Percentiles rank a stretch among this genome's conserved stretches.
Conservation (phyloP, 2,888 invertebrate genomes). For the Harpagoxenus sublaevis region DNA sequence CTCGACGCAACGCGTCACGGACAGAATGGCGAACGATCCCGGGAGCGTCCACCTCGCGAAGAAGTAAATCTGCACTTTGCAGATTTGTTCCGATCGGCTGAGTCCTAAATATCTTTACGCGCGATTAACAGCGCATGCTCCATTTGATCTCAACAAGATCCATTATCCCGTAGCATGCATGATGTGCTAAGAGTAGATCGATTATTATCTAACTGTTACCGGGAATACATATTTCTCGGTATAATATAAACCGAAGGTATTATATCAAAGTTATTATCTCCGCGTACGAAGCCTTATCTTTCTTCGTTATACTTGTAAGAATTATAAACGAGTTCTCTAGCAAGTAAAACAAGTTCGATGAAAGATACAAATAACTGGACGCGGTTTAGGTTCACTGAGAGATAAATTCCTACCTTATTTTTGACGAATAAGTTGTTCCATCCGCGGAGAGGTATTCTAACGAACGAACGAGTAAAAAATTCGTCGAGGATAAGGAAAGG, state of each 20-base stretch:
- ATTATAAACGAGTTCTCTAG: not conserved
- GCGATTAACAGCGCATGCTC: constrained; percentile 25
- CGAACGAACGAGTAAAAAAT: not conserved
- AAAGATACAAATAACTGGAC: not conserved
- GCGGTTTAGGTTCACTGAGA: not conserved
- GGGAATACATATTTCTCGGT: not conserved
- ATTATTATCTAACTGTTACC: constrained; percentile 28
- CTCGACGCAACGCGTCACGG: constrained; percentile 41
- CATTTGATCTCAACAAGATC: constrained; percentile 25
- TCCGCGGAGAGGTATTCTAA: not conserved
- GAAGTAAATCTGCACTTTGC: constrained; percentile 2
- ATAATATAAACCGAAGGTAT: constrained; percentile 7
- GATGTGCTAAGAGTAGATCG: not conserved
- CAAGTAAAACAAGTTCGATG: not conserved
- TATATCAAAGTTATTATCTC: constrained; percentile 19
- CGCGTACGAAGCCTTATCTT: not conserved
- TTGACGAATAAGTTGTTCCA: not conserved
- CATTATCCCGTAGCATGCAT: not conserved
- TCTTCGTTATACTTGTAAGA: not conserved
- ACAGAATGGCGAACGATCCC: constrained; percentile 19
- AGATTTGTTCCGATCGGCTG: constrained; percentile 32
- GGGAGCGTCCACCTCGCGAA: not conserved
- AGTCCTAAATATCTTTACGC: constrained; percentile 48
- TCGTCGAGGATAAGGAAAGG: not conserved
- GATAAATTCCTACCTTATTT: not conserved